Evolutionary conservation across 2,113 vertebrate species (phyloP).

Genomic region (Puma concolor): DNA sequence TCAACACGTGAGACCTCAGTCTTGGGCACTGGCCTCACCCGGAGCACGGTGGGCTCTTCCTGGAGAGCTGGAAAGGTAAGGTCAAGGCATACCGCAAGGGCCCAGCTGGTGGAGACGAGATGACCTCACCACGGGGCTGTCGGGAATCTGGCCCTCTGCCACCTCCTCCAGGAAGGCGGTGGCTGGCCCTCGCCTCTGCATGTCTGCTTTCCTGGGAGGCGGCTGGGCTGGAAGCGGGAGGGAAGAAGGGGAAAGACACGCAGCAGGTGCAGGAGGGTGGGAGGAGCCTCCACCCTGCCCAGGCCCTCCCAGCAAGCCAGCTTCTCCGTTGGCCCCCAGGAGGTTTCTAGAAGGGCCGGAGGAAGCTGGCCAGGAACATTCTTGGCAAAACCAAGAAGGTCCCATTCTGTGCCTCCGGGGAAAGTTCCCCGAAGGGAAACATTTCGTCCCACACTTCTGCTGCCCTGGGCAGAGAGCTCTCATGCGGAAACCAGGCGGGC

Average conservation of each 20-base stretch:
- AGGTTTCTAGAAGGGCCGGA: not conserved
- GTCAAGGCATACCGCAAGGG: constrained; percentile 65
- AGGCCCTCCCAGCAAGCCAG: not conserved
- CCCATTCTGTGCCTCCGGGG: not conserved
- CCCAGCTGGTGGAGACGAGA: constrained; percentile 64
- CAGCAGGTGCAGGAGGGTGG: not conserved
- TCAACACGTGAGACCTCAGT: accelerated
- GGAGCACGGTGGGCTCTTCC: not conserved
- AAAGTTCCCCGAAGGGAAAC: not conserved
- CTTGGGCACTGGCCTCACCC: not conserved
- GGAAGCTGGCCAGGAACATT: not conserved
- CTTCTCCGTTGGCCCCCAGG: not conserved
- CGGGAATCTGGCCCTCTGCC: accelerated
- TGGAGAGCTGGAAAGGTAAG: constrained; percentile 64
- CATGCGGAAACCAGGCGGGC: not conserved
- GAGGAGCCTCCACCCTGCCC: not conserved
- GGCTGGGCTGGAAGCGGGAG: not conserved
- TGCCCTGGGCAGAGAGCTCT: not conserved
- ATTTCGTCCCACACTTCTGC: not conserved
- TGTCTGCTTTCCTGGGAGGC: not conserved
- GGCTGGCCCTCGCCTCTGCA: constrained; percentile 64
- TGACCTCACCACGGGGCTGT: constrained; percentile 69
- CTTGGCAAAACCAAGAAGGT: not conserved
- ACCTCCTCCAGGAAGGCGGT: constrained; percentile 49
- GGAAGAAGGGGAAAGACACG: not conserved